A percentile compares a stretch with the other conserved stretches of the same genome.
Conservation (phyloP, 2,888 invertebrate species). For the Laspeyria flexula region DNA sequence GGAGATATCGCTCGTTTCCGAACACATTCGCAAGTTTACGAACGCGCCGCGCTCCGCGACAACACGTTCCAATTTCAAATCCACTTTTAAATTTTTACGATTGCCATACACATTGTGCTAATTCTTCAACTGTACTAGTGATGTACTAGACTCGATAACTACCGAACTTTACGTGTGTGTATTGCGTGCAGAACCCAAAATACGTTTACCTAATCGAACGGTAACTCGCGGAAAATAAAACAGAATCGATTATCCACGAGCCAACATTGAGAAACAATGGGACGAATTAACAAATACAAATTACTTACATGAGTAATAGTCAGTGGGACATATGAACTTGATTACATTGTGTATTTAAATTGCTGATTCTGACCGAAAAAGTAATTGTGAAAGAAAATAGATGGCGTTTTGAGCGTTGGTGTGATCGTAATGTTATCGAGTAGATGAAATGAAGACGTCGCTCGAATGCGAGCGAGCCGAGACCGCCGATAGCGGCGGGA, state of each 20-base stretch:
- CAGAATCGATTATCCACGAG: conserved; percentile 18
- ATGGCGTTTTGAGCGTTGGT: conserved; percentile 35
- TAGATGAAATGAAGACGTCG: conserved; percentile 84
- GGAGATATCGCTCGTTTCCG: conserved; percentile 60
- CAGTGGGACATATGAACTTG: conserved; percentile 32
- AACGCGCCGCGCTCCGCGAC: conserved; percentile 47
- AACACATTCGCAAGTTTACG: conserved; percentile 59
- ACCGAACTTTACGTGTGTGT: conserved; percentile 50
- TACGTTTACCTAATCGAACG: conserved; percentile 25
- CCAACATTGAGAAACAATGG: conserved; percentile 20
- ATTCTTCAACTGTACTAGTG: conserved; percentile 48
- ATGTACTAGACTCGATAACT: conserved; percentile 37
- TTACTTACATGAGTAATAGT: conserved; percentile 25
- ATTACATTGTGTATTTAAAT: conserved; percentile 37
- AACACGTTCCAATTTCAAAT: conserved; percentile 45
- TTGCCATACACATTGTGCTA: conserved; percentile 56
- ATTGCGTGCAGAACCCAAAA: conserved; percentile 41
- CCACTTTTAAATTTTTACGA: conserved; percentile 29
- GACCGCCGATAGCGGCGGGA: conserved; percentile 81
- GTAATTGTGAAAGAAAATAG: conserved; percentile 19
- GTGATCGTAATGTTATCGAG: conserved; percentile 63
- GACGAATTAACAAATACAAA: conserved; percentile 31
- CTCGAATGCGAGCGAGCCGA: conserved; percentile 83
- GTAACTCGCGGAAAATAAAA: conserved; percentile 23
- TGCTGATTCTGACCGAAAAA: conserved; percentile 12